Base-by-base conservation (phyloP, 2,888 invertebrate species). In the Drosophila greeni region DNA sequence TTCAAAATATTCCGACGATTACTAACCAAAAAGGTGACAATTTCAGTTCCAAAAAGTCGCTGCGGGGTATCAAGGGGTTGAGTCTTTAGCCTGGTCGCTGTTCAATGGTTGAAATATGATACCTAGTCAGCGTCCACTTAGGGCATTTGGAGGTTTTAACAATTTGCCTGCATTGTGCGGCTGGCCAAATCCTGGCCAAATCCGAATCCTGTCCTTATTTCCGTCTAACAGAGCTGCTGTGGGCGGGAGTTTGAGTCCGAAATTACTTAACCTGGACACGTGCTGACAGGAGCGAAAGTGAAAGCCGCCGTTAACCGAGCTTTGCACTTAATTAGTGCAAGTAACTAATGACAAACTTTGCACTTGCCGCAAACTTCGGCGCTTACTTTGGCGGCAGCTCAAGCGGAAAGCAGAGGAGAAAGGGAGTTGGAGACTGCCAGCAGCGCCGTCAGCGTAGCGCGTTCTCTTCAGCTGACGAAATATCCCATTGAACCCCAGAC, bases 281-380 rank as follows among this genome's bases (percentile, higher is more conserved):
- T 82, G 74, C 47, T 49, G 45, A 51, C 52, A 52, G 49, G 31
- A 23, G 33, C 31, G 34, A 67, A 62, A 61, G 56, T 58, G 54
- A 59, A 65, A 57, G 66, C 37, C 51, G 36, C 64, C 45, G 60
- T 43, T 49, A 60, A 55, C 55, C 54, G 62, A 52, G 82, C 67
- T 74, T 80, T 74, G 61, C 83, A 77, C 81, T 76, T 82, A 82
- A 79, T 79, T 82, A 79, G 71, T 67, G 65, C 75, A 68, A 74
- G 71, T 76, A 80, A 80, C 71, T 76, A 82, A 80, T 80, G 83
- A 72, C 73, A 61, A 72, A 66, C 72, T 80, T 82, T 71, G 61
- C 59, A 71, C 69, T 75, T 45, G 57, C 40, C 39, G 9, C 39
- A n/a, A 34, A 43, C 37, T 47, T 52, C 18, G 52, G 42, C 39